Percentiles rank a stretch among this genome's conserved stretches.
phyloP scores from a whole-genome alignment of 1,140 invertebrate species.

The Leguminivora glycinivorella region DNA sequence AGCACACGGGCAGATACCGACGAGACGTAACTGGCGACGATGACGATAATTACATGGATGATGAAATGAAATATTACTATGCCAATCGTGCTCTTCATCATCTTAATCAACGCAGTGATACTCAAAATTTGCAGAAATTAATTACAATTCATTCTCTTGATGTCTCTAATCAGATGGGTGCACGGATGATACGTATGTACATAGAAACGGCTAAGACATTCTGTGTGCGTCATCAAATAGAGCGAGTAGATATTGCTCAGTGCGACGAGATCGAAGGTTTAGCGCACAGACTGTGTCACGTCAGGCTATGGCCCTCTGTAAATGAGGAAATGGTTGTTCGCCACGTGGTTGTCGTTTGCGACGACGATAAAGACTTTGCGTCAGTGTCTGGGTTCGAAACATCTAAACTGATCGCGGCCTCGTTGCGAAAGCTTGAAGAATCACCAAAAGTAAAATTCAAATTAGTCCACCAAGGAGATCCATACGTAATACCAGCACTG shows the following conservation, averaged over 20 bases:
- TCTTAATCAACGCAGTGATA: constrained; percentile 48
- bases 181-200: constrained; percentile 53
- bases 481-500: constrained; percentile 52
- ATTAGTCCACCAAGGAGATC: constrained; percentile 50
- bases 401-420: constrained; percentile 43
- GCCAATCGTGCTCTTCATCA: constrained; percentile 52
- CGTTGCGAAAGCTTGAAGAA: constrained; percentile 48
- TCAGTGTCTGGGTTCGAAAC: constrained; percentile 47
- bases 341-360: constrained; percentile 49
- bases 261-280: constrained; percentile 61
- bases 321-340: constrained; percentile 57
- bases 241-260: constrained; percentile 36
- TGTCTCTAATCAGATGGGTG: constrained; percentile 46
- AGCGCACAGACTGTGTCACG: constrained; percentile 54
- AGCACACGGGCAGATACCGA: constrained; percentile 41
- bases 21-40: constrained; percentile 29
- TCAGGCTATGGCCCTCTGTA: constrained; percentile 50
- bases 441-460: constrained; percentile 48
- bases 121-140: constrained; percentile 60
- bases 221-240: constrained; percentile 50
- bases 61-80: constrained; percentile 59
- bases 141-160: constrained; percentile 53
- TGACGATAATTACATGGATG: constrained; percentile 54
- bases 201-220: constrained; percentile 63
- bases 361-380: constrained; percentile 53